Evolutionary conservation across 2,888 invertebrate species (phyloP).

Genomic region (Orthonychiurus folsomi): DNA sequence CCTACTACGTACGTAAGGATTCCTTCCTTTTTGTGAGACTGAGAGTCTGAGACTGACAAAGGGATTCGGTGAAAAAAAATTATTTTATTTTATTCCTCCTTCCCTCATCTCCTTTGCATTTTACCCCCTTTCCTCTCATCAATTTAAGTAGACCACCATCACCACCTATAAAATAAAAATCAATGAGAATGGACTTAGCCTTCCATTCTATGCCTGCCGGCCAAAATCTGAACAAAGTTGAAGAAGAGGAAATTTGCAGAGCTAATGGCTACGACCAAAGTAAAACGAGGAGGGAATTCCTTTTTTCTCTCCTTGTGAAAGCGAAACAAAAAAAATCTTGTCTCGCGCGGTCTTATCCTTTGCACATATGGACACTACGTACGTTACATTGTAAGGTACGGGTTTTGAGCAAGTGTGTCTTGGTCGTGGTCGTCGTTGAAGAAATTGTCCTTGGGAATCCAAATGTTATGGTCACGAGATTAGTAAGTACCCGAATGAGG

Average conservation of each 20-base stretch:
- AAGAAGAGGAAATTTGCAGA: too few species aligned
- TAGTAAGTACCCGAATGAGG: neutral
- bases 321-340: too few species aligned
- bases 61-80: neutral
- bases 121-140: neutral
- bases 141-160: conserved; percentile 5
- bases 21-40: neutral
- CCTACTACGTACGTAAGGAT: too few species aligned
- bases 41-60: neutral
- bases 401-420: too few species aligned
- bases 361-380: too few species aligned
- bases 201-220: too few species aligned
- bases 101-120: neutral
- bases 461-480: neutral
- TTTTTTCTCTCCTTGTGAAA: too few species aligned
- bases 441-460: neutral
- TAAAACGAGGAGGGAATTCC: neutral
- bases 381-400: too few species aligned
- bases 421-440: too few species aligned
- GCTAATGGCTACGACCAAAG: neutral
- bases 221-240: conserved; percentile 1
- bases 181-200: conserved; percentile 1
- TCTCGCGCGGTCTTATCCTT: too few species aligned
- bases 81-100: neutral
- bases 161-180: too few species aligned